These are phyloP conservation scores for Regulus satrapa DNA, from an alignment of 2,113 vertebrate species.

Conservation along the genomic window DNA sequence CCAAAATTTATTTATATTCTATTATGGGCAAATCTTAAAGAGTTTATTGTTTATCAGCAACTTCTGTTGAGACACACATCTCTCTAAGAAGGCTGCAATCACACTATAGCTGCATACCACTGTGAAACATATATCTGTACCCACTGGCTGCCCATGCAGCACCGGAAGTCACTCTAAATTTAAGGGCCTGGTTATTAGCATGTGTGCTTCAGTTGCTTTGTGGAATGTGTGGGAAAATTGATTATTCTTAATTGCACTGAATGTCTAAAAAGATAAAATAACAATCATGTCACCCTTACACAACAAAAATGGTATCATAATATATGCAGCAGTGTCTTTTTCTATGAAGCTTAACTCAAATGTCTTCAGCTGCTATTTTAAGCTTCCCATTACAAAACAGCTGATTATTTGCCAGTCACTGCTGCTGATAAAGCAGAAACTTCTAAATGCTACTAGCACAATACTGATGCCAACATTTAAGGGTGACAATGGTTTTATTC, in stretches of 20 bases:
- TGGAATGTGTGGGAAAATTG: conserved; percentile 65
- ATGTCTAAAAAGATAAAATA: conserved; percentile 54
- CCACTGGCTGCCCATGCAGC: not conserved
- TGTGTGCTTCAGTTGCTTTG: conserved; percentile 49
- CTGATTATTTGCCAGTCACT: conserved; percentile 52
- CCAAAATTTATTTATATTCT: not conserved
- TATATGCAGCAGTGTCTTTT: conserved; percentile 53
- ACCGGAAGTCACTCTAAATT: conserved; percentile 20
- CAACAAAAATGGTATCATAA: conserved; percentile 50
- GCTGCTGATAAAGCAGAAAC: conserved; percentile 73
- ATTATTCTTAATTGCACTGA: conserved; percentile 58
- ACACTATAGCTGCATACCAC: not conserved
- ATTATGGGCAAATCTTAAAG: not conserved
- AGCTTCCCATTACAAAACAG: conserved; percentile 48
- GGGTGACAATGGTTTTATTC: conserved; percentile 72
- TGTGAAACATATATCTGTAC: not conserved
- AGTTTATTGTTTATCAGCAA: not conserved
- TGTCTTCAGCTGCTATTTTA: conserved; percentile 52
- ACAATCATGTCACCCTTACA: conserved; percentile 41
- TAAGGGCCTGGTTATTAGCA: conserved; percentile 1
- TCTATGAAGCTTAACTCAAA: conserved; percentile 39
- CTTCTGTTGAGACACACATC: not conserved
- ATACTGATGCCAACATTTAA: conserved; percentile 57
- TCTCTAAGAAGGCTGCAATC: not conserved
- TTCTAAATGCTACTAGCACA: conserved; percentile 59